Percentiles rank a stretch among this genome's conserved stretches.
Evolutionary conservation across 1,140 invertebrate genomes (phyloP).

Genomic region (Paracyclopina nana): DNA sequence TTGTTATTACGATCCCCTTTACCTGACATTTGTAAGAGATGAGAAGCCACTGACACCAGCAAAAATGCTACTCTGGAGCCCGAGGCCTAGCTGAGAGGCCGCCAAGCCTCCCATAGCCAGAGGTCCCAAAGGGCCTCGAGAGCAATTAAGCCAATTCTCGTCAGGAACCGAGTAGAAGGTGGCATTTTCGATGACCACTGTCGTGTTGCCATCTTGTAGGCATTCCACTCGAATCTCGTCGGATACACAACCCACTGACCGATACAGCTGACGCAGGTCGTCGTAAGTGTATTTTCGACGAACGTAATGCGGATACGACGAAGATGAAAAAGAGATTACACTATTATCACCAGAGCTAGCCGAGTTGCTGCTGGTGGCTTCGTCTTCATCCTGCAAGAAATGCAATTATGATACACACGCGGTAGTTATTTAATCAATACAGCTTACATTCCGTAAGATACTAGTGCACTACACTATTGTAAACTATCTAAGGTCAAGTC

Average conservation of each 20-base stretch:
- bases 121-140: not conserved
- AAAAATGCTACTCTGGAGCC: too few relatives aligned
- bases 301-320: not conserved
- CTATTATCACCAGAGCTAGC: not conserved
- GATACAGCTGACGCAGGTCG: not conserved
- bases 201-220: not conserved
- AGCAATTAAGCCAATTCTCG: constrained; percentile 1
- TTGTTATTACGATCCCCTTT: too few relatives aligned
- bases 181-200: not conserved
- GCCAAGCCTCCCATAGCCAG: too few relatives aligned
- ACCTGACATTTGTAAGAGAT: too few relatives aligned
- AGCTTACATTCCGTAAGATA: too few relatives aligned
- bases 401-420: too few relatives aligned
- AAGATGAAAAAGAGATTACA: not conserved
- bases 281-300: not conserved
- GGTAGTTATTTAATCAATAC: too few relatives aligned
- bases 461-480: too few relatives aligned
- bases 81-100: too few relatives aligned
- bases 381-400: not conserved
- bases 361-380: not conserved
- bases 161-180: not conserved
- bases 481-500: too few relatives aligned
- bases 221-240: not conserved
- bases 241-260: not conserved
- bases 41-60: too few relatives aligned